Evolutionary conservation across 1,140 invertebrate genomes (phyloP).

Genomic region (Dendroctonus ponderosae): DNA sequence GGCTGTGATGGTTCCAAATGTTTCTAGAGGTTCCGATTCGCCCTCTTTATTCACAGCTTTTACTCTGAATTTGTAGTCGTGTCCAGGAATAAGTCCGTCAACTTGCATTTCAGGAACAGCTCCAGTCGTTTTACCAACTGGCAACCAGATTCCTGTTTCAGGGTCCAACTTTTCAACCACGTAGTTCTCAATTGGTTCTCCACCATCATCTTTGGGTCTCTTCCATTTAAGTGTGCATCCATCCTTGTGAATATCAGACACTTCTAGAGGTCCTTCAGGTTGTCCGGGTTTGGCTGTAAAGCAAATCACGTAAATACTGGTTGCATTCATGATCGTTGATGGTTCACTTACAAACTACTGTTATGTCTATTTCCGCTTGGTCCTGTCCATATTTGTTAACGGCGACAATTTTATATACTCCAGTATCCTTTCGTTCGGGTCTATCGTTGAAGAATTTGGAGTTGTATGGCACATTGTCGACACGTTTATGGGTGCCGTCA

Average conservation of each 20-base stretch:
- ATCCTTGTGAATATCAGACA: conserved; percentile 93
- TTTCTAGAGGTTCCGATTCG: conserved; percentile 94
- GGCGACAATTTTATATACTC: conserved; percentile 82
- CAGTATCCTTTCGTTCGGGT: conserved; percentile 80
- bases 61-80: conserved; percentile 97
- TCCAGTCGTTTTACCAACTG: conserved; percentile 75
- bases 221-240: conserved; percentile 97
- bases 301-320: conserved; percentile 7
- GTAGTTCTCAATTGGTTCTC: conserved; percentile 91
- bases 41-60: conserved; percentile 97
- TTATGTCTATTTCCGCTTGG: conserved; percentile 87
- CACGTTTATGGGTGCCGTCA: conserved; percentile 57
- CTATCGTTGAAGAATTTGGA: conserved; percentile 81
- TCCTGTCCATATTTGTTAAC: conserved; percentile 85
- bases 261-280: conserved; percentile 92
- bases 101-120: conserved; percentile 84
- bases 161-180: conserved; percentile 94
- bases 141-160: conserved; percentile 86
- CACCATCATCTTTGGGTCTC: conserved; percentile 96
- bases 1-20: conserved; percentile 85
- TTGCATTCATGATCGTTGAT: background rate
- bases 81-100: conserved; percentile 83
- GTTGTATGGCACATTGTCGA: conserved; percentile 85
- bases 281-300: conserved; percentile 80
- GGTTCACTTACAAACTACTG: conserved; percentile 75